Evolutionary conservation across 2,113 vertebrate species (phyloP).

Genomic region (Zapornia atra): DNA sequence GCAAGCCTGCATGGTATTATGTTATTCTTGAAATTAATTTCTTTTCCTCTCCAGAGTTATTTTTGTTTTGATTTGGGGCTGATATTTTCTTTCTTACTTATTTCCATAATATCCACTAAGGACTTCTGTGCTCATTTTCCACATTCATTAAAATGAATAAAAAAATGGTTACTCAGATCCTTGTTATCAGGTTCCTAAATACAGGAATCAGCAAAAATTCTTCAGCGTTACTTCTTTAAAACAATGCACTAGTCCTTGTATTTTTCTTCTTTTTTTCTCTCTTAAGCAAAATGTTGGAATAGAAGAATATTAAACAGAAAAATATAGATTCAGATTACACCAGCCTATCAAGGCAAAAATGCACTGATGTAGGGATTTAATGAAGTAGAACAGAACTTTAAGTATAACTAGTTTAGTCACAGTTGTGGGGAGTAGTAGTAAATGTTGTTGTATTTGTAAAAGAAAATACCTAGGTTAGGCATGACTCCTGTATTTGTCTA

Average conservation of each 20-base stretch:
- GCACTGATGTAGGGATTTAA: background rate
- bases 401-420: background rate
- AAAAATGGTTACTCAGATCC: slow-evolving; percentile 29
- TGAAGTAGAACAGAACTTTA: background rate
- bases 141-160: slow-evolving; percentile 22
- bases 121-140: slow-evolving; percentile 25
- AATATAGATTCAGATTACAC: background rate
- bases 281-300: background rate
- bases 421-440: background rate
- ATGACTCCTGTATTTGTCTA: background rate
- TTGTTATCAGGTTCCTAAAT: background rate
- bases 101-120: slow-evolving; percentile 36
- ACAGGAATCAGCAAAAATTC: background rate
- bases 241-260: background rate
- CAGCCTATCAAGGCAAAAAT: background rate
- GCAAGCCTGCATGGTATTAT: slow-evolving; percentile 63
- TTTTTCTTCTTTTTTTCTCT: background rate
- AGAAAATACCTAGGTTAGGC: background rate
- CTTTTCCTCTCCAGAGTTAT: slow-evolving; percentile 50
- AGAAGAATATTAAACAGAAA: background rate
- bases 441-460: background rate
- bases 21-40: slow-evolving; percentile 78
- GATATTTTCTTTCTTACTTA: slow-evolving; percentile 24
- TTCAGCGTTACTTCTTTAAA: background rate
- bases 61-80: slow-evolving; percentile 15